Conservation (phyloP, 2,888 invertebrate species). For the Scrobipalpa costella region DNA sequence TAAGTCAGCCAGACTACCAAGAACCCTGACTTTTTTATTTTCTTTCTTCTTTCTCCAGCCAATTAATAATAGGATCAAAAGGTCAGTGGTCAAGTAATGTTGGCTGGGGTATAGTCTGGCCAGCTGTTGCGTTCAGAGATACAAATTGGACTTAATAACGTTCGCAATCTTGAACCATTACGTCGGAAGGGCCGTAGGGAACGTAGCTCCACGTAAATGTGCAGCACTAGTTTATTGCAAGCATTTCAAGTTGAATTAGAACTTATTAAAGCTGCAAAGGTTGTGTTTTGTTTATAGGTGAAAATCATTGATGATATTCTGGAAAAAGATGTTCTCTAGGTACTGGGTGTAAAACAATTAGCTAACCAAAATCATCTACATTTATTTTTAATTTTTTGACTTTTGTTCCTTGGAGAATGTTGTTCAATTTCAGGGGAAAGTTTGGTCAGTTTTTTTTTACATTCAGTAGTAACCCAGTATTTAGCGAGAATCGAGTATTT, state of each 20-base stretch:
- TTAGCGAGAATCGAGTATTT: no score
- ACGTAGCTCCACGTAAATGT: not conserved
- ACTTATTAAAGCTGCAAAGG: not conserved
- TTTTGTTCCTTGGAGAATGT: no score
- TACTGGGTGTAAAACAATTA: no score
- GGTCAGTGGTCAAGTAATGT: not conserved
- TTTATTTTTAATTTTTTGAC: no score
- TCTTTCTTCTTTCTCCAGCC: no score
- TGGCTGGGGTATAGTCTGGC: constrained; percentile 6
- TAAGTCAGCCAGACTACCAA: not conserved
- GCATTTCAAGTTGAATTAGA: constrained; percentile 1
- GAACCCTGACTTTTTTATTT: not conserved
- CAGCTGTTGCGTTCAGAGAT: constrained; percentile 25
- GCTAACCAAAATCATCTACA: no score
- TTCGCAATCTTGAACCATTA: constrained; percentile 24
- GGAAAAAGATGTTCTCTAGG: no score
- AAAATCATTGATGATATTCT: not conserved
- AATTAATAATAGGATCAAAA: not conserved
- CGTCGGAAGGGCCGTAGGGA: constrained; percentile 17
- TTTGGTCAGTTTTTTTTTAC: no score
- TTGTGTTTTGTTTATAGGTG: not conserved
- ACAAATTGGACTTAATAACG: constrained; percentile 25
- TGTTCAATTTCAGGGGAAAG: no score
- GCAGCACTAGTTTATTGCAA: not conserved
- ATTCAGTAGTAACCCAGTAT: no score